phyloP scores from a whole-genome alignment of 2,888 invertebrate genomes.

The Rhagonycha fulva region DNA sequence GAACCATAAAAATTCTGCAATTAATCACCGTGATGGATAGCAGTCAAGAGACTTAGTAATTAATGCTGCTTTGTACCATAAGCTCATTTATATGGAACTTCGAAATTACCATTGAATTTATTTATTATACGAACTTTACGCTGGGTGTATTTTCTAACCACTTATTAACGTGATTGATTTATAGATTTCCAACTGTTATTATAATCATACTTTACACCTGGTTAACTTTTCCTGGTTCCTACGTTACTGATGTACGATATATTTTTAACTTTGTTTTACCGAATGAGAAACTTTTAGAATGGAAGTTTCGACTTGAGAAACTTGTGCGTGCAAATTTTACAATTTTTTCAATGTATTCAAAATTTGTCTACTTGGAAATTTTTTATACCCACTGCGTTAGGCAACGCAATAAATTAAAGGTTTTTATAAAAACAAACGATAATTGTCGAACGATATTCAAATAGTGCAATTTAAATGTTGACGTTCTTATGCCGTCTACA shows the following conservation, averaged over 20 bases:
- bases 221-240: conserved; percentile 28
- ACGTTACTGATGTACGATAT: background rate
- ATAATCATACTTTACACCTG: conserved; percentile 35
- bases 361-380: background rate
- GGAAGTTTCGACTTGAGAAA: background rate
- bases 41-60: conserved; percentile 37
- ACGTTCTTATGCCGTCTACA: background rate
- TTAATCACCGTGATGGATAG: conserved; percentile 37
- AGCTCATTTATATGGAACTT: conserved; percentile 30
- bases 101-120: conserved; percentile 33
- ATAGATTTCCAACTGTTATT: conserved; percentile 32
- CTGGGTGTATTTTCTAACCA: conserved; percentile 25
- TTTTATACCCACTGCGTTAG: background rate
- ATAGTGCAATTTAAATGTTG: background rate
- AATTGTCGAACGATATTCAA: background rate
- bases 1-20: conserved; percentile 16
- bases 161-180: conserved; percentile 38
- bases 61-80: conserved; percentile 35
- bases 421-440: background rate
- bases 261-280: background rate
- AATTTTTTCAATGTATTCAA: background rate
- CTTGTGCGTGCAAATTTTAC: background rate
- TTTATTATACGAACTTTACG: conserved; percentile 27
- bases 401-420: background rate
- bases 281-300: background rate